Base-by-base conservation (phyloP, 2,113 vertebrate species). In the Engystomops pustulosus region DNA sequence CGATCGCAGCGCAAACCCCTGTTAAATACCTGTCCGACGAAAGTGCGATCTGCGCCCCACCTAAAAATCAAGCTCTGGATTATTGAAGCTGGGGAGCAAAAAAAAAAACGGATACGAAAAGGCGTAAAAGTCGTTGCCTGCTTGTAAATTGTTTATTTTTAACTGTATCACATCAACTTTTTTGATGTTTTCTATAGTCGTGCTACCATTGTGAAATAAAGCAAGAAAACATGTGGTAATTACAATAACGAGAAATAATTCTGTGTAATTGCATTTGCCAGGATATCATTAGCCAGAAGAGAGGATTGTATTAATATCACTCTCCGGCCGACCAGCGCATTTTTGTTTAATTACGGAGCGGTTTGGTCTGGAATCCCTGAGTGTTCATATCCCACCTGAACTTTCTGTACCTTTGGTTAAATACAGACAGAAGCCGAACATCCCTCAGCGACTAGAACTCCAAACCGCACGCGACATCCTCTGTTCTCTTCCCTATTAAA, bases 401-500 rank as follows among this genome's bases (percentile, higher is more conserved):
- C 92, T 90, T 88, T 77, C 88, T 91, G 91, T 93, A 93, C 89
- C 92, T 92, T 92, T 94, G 95, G 95, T 96, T 98, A 97, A 96
- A 92, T 95, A 93, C 91, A 95, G 93, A 94, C 93, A 92, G 93
- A 93, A 95, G 93, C 94, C 95, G 92, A 91, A 85, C 94, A 93
- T 96, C 95, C 94, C 94, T 93, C 91, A 88, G 91, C 95, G 95
- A 96, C 95, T 97, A 92, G 91, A 93, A 94, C 95, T 94, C 94
- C 95, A 98, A 97, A 96, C 95, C 95, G 94, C 92, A 95, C 90
- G 92, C 68, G 87, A 95, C 93, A 95, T 93, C 90, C 91, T 92
- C 93, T 93, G 93, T 95, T 94, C 90, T 94, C 92, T 95, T n/a
- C 91, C 95, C 93, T 95, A 97, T 98, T 98, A 96, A 98, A 98